Evolutionary conservation across 2,113 vertebrate species (phyloP).

Genomic region (pig (Sus scrofa)): DNA sequence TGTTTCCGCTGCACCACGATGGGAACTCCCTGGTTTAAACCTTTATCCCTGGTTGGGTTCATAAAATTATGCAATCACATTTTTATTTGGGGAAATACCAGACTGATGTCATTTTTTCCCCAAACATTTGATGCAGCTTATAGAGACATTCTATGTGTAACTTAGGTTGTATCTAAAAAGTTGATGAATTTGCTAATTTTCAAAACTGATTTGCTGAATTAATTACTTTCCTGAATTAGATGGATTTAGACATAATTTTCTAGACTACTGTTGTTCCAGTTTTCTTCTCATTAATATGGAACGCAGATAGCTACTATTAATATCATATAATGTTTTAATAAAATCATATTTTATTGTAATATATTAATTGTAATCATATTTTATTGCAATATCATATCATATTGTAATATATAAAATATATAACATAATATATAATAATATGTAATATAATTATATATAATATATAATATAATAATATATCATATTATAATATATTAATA

Average conservation of each 20-base stretch:
- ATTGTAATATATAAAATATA: too few relatives aligned
- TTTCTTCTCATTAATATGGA: conserved; percentile 33
- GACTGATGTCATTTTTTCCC: background rate
- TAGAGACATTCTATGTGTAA: background rate
- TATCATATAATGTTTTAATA: background rate
- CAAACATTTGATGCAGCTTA: background rate
- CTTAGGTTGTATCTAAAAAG: background rate
- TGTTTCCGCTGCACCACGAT: too few relatives aligned
- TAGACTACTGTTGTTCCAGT: background rate
- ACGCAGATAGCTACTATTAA: background rate
- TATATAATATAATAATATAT: too few relatives aligned
- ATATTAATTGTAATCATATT: too few relatives aligned
- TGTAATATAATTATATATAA: too few relatives aligned
- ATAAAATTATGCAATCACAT: background rate
- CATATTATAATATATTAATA: too few relatives aligned
- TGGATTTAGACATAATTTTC: background rate
- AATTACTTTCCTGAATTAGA: background rate
- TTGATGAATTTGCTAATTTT: background rate
- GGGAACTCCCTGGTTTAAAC: background rate
- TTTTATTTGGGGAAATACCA: background rate
- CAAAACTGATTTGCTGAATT: background rate
- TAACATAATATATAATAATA: too few relatives aligned
- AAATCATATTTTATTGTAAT: too few relatives aligned
- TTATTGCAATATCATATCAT: too few relatives aligned
- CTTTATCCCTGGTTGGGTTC: background rate